Percentiles rank a stretch among this genome's conserved stretches.
These are phyloP conservation scores for Nymphalis io DNA, from an alignment of 1,140 invertebrate species.

Conservation along the genomic window DNA sequence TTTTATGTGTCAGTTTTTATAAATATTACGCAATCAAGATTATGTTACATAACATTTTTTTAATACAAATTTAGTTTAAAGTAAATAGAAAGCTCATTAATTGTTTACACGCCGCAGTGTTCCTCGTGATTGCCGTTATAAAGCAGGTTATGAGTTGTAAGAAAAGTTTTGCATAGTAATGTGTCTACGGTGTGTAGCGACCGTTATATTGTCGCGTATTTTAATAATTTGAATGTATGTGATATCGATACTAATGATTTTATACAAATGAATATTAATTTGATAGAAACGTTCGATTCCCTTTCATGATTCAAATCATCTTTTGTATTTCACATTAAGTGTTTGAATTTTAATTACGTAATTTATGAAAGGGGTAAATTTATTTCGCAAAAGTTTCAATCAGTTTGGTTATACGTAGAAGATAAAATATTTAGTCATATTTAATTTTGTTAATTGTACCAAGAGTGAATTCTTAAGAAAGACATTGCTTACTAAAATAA, in stretches of 20 bases:
- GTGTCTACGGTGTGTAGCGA: constrained; percentile 52
- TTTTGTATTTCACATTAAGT: not conserved
- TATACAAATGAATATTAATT: constrained; percentile 43
- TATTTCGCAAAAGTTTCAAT: not conserved
- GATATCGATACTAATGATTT: constrained; percentile 57
- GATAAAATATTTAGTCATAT: too few relatives aligned
- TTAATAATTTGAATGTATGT: constrained; percentile 59
- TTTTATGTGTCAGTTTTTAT: too few relatives aligned
- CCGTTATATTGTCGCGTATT: constrained; percentile 65
- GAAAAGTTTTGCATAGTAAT: constrained; percentile 52
- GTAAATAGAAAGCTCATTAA: not conserved
- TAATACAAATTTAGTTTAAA: too few relatives aligned
- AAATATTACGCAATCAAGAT: too few relatives aligned
- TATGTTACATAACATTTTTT: too few relatives aligned
- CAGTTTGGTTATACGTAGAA: too few relatives aligned
- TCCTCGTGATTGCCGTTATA: constrained; percentile 23
- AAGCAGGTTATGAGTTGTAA: constrained; percentile 13
- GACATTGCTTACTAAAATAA: not conserved
- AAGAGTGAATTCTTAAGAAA: too few relatives aligned
- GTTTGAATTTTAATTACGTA: not conserved
- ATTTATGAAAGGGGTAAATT: not conserved
- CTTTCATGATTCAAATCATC: constrained; percentile 1
- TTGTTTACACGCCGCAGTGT: not conserved
- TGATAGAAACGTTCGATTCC: not conserved
- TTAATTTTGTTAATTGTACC: too few relatives aligned